Base-by-base conservation (phyloP, 2,888 invertebrate species). In the Macaria liturata region DNA sequence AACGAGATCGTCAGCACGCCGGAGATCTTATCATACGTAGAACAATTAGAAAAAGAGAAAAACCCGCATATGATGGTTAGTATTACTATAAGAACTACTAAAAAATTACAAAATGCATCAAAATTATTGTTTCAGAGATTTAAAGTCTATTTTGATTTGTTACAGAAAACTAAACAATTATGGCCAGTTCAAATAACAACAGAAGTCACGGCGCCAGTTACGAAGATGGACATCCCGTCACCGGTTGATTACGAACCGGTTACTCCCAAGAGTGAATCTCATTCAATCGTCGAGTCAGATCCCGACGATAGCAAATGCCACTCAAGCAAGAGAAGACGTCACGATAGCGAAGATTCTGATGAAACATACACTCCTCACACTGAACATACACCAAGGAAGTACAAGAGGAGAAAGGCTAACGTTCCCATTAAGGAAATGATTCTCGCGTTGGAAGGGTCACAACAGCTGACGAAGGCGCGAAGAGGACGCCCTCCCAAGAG, bases 401-500 rank as follows among this genome's bases (percentile, higher is more conserved):
- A 84, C 66, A 84, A 78, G 66, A 83, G 75, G 61, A 81, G 84
- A 68, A 91, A 88, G 67, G 76, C 86, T 42, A 83, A 76, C 66
- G 78, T 88, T 42, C 87, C 89, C 8, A 85, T 88, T 49, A 84
- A 88, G 67, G 89, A 91, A 42, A 86, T 88, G 81, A 90, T 91
- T 63, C 75, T 78, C 54, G 88, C 84, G 62, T 71, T 90, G 58
- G 88, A 91, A 68, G 86, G 83, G 59, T 82, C 84, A 57, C 87
- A 87, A 63, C 81, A 82, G 68, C 71, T 79, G 66, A 81, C 85
- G 48, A 84, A 85, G 71, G 84, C 84, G 59, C 80, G 88, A 65
- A 80, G 93, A 70, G 94, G 94, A 31, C 85, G 94, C 32, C 93
- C 94, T 39, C 93, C 93, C 31, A 93, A 93, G 66, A 76, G 93